These are phyloP conservation scores for Numida meleagris DNA, from an alignment of 2,113 vertebrate genomes.

Conservation along the genomic window DNA sequence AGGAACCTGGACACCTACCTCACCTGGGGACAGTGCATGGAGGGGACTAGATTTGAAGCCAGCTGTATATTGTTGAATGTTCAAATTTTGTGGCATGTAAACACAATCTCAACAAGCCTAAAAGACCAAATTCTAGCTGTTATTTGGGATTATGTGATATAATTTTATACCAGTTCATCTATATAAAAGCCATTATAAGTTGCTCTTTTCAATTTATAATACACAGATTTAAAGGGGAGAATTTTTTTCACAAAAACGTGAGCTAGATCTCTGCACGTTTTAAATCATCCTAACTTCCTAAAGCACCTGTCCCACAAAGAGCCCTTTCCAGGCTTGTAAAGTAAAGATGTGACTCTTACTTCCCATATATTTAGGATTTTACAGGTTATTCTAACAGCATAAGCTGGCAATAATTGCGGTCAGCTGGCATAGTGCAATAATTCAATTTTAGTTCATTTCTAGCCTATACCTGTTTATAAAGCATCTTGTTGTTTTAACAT, in stretches of 20 bases:
- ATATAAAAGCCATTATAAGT: not conserved
- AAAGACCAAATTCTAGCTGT: not conserved
- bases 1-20: not conserved
- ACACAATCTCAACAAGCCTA: not conserved
- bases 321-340: not conserved
- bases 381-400: conserved; percentile 23
- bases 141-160: not conserved
- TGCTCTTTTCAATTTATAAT: not conserved
- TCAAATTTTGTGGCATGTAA: not conserved
- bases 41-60: not conserved
- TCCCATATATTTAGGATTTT: conserved; percentile 12
- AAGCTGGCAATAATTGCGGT: conserved; percentile 22
- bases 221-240: not conserved
- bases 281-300: not conserved
- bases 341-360: not conserved
- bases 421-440: conserved; percentile 23
- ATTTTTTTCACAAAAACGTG: not conserved
- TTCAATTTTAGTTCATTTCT: conserved; percentile 20
- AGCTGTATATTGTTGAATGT: not conserved
- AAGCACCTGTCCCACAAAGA: not conserved
- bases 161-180: not conserved
- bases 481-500: conserved; percentile 51
- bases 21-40: not conserved
- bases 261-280: not conserved
- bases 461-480: conserved; percentile 35